Percentiles rank a stretch among this genome's conserved stretches.
Evolutionary conservation across 1,140 invertebrate species (phyloP).

Genomic region (Branchinecta lynchi): DNA sequence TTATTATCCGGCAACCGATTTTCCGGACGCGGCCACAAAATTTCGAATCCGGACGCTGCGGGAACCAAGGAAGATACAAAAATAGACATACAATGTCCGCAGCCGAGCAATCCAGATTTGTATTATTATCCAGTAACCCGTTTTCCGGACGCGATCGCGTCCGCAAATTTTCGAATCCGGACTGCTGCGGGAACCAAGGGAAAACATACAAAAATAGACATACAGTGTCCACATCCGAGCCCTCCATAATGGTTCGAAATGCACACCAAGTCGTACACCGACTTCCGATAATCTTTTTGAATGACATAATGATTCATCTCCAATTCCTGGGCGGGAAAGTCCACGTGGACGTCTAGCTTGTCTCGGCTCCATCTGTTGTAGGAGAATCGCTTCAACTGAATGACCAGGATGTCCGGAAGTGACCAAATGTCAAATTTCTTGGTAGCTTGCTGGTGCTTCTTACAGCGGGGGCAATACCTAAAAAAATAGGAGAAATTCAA

Average conservation of each 20-base stretch:
- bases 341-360: slow-evolving; percentile 39
- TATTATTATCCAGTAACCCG: too few relatives aligned
- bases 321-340: slow-evolving; percentile 37
- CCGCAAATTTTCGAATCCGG: too few relatives aligned
- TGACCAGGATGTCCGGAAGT: slow-evolving; percentile 34
- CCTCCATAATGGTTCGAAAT: slow-evolving; percentile 41
- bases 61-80: too few relatives aligned
- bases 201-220: background rate
- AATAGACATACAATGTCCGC: too few relatives aligned
- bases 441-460: slow-evolving; percentile 33
- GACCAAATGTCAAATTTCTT: slow-evolving; percentile 36
- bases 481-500: background rate
- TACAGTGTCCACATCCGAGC: slow-evolving; percentile 37
- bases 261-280: slow-evolving; percentile 39
- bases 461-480: slow-evolving; percentile 28
- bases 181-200: too few relatives aligned
- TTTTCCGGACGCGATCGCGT: too few relatives aligned
- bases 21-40: too few relatives aligned
- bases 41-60: too few relatives aligned
- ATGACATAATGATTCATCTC: slow-evolving; percentile 33
- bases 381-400: slow-evolving; percentile 37
- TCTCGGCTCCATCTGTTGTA: slow-evolving; percentile 34
- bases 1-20: too few relatives aligned
- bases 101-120: too few relatives aligned
- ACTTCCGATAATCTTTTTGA: slow-evolving; percentile 21